phyloP scores from a whole-genome alignment of 1,140 invertebrate species.

The Ladona fulva region DNA sequence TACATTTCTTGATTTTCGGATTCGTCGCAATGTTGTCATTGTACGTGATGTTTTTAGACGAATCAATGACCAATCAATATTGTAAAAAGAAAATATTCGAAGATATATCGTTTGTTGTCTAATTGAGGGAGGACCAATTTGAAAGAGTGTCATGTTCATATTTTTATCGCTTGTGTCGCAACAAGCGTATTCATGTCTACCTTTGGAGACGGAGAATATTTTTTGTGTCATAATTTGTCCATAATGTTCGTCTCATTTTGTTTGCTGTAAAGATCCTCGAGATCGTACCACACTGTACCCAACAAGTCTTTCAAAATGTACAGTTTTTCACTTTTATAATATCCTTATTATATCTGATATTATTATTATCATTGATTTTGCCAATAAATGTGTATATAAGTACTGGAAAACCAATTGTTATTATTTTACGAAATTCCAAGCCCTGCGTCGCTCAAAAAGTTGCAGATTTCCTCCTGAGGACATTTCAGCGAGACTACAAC shows the following conservation, averaged over 20 bases:
- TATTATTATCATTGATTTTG: slow-evolving; percentile 1
- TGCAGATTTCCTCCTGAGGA: too few relatives aligned
- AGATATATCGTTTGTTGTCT: slow-evolving; percentile 1
- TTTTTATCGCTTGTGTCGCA: background rate
- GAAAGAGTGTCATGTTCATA: background rate
- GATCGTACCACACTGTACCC: background rate
- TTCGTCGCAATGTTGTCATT: background rate
- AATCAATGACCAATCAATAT: background rate
- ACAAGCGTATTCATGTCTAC: too few relatives aligned
- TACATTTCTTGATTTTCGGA: too few relatives aligned
- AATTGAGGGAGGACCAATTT: background rate
- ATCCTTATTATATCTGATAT: background rate
- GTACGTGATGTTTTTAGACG: background rate
- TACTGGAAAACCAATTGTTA: too few relatives aligned
- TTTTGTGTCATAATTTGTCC: background rate
- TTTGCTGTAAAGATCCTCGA: background rate
- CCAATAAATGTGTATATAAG: background rate
- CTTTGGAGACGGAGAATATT: too few relatives aligned
- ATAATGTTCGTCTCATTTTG: background rate
- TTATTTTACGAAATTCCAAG: too few relatives aligned
- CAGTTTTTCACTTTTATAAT: slow-evolving; percentile 10
- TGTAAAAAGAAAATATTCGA: background rate
- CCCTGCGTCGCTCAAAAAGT: too few relatives aligned
- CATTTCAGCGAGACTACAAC: too few relatives aligned
- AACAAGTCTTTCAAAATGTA: background rate